phyloP scores from a whole-genome alignment of 2,797 vertebrate genomes.

The Acanthopagrus latus region DNA sequence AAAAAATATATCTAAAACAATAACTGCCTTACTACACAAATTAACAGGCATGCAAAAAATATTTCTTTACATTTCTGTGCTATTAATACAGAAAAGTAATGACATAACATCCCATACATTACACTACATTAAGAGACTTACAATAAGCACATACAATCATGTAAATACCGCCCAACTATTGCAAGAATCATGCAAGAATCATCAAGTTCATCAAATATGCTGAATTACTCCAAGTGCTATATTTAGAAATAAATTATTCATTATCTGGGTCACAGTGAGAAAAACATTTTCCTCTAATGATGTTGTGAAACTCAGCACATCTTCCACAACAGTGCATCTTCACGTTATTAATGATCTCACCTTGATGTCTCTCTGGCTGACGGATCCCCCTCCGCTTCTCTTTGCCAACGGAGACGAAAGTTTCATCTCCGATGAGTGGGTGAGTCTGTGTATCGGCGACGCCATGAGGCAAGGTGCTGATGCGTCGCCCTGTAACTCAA shows the following conservation, averaged over 20 bases:
- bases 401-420: slow-evolving; percentile 8
- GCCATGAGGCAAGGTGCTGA: slow-evolving; percentile 55
- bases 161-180: neutral
- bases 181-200: neutral
- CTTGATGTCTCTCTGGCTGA: slow-evolving; percentile 1
- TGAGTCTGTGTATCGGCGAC: slow-evolving; percentile 38
- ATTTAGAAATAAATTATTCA: neutral
- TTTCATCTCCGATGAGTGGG: slow-evolving; percentile 10
- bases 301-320: neutral
- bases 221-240: neutral
- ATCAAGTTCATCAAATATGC: neutral
- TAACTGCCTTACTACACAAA: neutral
- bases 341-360: slow-evolving; percentile 3
- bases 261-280: slow-evolving; percentile 2
- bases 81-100: neutral
- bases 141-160: neutral
- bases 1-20: neutral
- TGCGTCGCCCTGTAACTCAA: slow-evolving; percentile 69
- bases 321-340: neutral
- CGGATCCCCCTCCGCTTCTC: slow-evolving; percentile 4
- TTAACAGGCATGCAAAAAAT: neutral
- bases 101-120: neutral
- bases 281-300: slow-evolving; percentile 5
- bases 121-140: neutral
- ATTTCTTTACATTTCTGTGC: no score